phyloP scores from a whole-genome alignment of 2,113 vertebrate genomes.

The Pungitius pungitius region DNA sequence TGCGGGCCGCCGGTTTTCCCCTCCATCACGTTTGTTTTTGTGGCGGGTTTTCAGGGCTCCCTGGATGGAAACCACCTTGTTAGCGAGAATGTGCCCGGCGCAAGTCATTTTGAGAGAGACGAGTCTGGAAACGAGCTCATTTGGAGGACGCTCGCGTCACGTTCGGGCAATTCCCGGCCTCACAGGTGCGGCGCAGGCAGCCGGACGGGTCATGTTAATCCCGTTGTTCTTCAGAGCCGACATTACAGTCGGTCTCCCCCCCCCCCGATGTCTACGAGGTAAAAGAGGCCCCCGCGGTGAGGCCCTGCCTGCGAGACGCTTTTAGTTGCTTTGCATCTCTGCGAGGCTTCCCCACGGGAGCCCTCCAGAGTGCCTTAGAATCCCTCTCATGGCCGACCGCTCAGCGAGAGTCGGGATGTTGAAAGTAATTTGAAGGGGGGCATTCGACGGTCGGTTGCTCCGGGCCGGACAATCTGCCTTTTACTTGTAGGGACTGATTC shows the following conservation, averaged over 20 bases:
- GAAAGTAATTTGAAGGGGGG: slow-evolving; percentile 30
- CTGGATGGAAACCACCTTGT: slow-evolving; percentile 70
- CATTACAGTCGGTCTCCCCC: slow-evolving; percentile 31
- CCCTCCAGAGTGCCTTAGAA: slow-evolving; percentile 53
- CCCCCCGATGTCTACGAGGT: slow-evolving; percentile 39
- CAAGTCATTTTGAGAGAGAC: slow-evolving; percentile 69
- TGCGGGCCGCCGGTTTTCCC: slow-evolving; percentile 31
- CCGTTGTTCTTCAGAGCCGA: slow-evolving; percentile 4
- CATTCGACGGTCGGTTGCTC: slow-evolving; percentile 18
- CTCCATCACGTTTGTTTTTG: slow-evolving; percentile 55
- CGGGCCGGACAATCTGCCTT: slow-evolving; percentile 10
- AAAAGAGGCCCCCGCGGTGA: slow-evolving; percentile 48
- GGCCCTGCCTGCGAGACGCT: slow-evolving; percentile 39
- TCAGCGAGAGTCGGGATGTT: slow-evolving; percentile 38
- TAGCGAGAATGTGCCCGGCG: slow-evolving; percentile 71
- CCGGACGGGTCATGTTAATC: slow-evolving; percentile 47
- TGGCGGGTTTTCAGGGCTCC: slow-evolving; percentile 59
- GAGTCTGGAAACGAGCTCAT: slow-evolving; percentile 63
- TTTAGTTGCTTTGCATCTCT: slow-evolving; percentile 49
- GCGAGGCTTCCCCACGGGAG: slow-evolving; percentile 51
- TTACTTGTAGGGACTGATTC: slow-evolving; percentile 36
- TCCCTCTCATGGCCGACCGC: slow-evolving; percentile 51
- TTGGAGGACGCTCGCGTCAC: slow-evolving; percentile 45
- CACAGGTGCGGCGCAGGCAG: slow-evolving; percentile 40
- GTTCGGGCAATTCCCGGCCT: slow-evolving; percentile 46